These are phyloP conservation scores for Podarcis muralis DNA, from an alignment of 2,113 vertebrate species.

Conservation along the genomic window DNA sequence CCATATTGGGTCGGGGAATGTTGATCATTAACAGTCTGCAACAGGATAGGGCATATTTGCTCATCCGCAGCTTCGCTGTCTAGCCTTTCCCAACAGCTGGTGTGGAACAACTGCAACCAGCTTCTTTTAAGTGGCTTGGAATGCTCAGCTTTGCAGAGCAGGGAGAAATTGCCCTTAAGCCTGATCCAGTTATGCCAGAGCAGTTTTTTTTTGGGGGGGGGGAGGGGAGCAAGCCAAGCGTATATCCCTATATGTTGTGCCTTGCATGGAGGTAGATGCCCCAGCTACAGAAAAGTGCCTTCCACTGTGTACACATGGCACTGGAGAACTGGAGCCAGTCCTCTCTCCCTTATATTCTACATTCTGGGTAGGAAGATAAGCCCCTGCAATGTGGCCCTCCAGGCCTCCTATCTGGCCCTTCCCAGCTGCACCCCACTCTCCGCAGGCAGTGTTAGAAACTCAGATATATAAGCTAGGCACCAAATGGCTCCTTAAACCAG, in stretches of 20 bases:
- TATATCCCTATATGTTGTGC: neutral
- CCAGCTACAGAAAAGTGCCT: neutral
- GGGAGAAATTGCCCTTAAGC: neutral
- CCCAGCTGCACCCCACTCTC: too few relatives aligned
- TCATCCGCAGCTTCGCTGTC: neutral
- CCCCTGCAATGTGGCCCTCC: too few relatives aligned
- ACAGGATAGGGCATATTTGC: conserved; percentile 1
- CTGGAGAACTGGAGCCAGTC: neutral
- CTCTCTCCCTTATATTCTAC: neutral
- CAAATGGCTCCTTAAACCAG: too few relatives aligned
- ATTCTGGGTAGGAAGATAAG: neutral
- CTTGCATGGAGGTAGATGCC: neutral
- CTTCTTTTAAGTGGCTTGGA: neutral
- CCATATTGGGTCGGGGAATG: conserved; percentile 29
- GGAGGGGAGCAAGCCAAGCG: too few relatives aligned
- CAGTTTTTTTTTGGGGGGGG: too few relatives aligned
- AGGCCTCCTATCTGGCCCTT: too few relatives aligned
- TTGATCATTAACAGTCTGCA: neutral
- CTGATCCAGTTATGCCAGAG: too few relatives aligned
- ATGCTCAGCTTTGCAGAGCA: neutral
- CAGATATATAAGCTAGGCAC: too few relatives aligned
- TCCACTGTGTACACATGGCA: neutral
- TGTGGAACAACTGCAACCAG: neutral
- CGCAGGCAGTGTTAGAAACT: too few relatives aligned
- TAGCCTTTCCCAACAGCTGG: conserved; percentile 16